A percentile compares a stretch with the other conserved stretches of the same genome.
Conservation (phyloP, 2,113 vertebrate species). For the Penelope pileata region DNA sequence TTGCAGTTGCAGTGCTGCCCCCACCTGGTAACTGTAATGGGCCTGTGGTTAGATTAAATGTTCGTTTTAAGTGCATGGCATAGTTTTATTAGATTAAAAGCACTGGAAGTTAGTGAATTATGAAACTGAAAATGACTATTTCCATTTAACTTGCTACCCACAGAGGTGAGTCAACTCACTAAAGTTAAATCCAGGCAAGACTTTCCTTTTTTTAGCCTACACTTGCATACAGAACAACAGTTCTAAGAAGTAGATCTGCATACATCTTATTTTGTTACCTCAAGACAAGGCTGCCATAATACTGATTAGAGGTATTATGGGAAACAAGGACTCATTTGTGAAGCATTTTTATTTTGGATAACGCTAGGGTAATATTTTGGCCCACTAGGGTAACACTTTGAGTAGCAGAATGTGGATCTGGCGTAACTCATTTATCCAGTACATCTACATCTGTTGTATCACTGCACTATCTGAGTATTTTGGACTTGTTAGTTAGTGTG, state of each 20-base stretch:
- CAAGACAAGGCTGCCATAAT: neutral
- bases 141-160: neutral
- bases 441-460: neutral
- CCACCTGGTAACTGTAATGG: constrained; percentile 68
- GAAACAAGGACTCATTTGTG: neutral
- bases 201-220: neutral
- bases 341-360: neutral
- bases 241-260: neutral
- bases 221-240: rapidly evolving
- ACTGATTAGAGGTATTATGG: neutral
- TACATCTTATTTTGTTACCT: neutral
- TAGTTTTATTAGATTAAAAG: neutral
- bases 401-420: neutral
- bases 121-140: neutral
- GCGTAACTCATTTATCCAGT: neutral
- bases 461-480: neutral
- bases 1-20: constrained; percentile 78
- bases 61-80: neutral
- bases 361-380: neutral
- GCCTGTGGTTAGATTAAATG: neutral
- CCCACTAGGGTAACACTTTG: too few species aligned
- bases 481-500: neutral
- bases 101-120: neutral
- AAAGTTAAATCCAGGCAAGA: neutral
- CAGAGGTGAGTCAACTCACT: neutral